Base-by-base conservation (phyloP, 2,113 vertebrate species). In the Excalfactoria chinensis region DNA sequence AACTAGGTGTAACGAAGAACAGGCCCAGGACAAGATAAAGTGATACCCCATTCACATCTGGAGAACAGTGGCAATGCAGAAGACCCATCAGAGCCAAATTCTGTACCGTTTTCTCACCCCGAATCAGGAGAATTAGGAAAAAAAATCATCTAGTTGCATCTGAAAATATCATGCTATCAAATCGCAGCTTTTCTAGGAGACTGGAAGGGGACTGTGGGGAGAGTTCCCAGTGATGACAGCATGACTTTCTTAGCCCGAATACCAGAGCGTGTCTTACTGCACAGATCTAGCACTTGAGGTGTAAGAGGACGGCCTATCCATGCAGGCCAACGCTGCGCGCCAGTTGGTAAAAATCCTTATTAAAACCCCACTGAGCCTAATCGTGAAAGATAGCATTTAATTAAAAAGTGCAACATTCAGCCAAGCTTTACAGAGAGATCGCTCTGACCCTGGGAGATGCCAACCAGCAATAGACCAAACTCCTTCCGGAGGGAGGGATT, bases 271-370 rank as follows among this genome's bases (percentile, higher is more conserved):
- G 12, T 46, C 28, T 88, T 77, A 84, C 85, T 8, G 46, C 43
- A 3, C 22, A 5, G 79, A 75, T 26, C 43, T 55, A 11, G 19
- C 63, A 22, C 84, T 86, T 41, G 9, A 94, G 93, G 88, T 83
- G 75, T 14, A 62, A 67, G 76, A 53, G 69, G 48, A 43, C 92
- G 86, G 84, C 3, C 8, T 8, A 26, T 68, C 56, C 1, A 0
- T 10, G 59, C 76, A 35, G 89, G 88, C 86, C 89, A 79, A 7
- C 4, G 16, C 89, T 63, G 86, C 63, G n/a, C 85, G 70, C 93
- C 88, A 81, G 84, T 80, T 96, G 96, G 95, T 95, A 96, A 97
- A 95, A 96, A 74, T 75, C 93, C 93, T 96, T 84, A 94, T 96
- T 97, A 94, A 97, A 97, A 80, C 88, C 81, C 87, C 85, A 0